Conservation (phyloP, 2,797 vertebrate species). For the Periparus ater region DNA sequence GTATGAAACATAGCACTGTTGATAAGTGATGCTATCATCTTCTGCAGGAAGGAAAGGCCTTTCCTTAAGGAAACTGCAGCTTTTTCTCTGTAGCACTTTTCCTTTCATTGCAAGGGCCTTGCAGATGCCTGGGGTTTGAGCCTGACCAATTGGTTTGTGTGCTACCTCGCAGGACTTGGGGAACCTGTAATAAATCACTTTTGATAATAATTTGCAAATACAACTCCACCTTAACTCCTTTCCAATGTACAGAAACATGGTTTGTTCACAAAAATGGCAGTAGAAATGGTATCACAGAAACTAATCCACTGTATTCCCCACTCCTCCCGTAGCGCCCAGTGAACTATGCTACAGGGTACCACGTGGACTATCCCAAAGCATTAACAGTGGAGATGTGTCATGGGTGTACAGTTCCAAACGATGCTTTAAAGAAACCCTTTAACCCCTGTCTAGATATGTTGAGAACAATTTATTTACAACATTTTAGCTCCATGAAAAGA, state of each 20-base stretch:
- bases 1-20: constrained; percentile 62
- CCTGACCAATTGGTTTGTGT: constrained; percentile 63
- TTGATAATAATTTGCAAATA: constrained; percentile 72
- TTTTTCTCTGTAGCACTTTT: constrained; percentile 62
- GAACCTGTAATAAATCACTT: constrained; percentile 67
- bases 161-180: constrained; percentile 66
- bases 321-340: constrained; percentile 59
- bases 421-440: constrained; percentile 82
- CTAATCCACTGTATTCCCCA: constrained; percentile 72
- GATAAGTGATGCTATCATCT: constrained; percentile 42
- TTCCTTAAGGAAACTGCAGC: constrained; percentile 71
- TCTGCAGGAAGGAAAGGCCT: constrained; percentile 66
- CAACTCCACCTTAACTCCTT: constrained; percentile 69
- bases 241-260: constrained; percentile 78
- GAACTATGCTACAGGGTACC: constrained; percentile 64
- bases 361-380: constrained; percentile 62
- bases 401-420: constrained; percentile 71
- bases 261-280: constrained; percentile 80
- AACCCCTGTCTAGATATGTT: constrained; percentile 83
- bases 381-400: constrained; percentile 73
- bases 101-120: constrained; percentile 50
- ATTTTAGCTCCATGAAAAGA: constrained; percentile 86
- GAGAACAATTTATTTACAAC: constrained; percentile 95
- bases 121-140: constrained; percentile 33
- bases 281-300: constrained; percentile 78